Conservation (phyloP, 2,888 invertebrate species). For the Drosophila affinis region DNA sequence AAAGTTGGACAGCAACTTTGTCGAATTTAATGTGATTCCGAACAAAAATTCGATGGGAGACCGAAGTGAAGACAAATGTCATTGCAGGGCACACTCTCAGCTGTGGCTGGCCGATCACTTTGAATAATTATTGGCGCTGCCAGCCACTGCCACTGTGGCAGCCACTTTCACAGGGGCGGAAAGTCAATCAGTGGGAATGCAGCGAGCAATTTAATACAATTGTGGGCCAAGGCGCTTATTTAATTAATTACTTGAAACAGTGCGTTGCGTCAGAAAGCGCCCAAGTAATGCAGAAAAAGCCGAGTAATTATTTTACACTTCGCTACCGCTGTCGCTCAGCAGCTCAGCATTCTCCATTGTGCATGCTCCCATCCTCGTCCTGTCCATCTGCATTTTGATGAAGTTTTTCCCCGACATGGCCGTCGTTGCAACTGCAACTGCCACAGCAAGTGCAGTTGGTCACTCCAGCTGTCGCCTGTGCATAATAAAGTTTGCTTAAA, state of each 20-base stretch:
- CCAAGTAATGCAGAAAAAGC: conserved; percentile 56
- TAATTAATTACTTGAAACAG: conserved; percentile 74
- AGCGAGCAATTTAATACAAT: conserved; percentile 67
- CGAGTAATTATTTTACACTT: conserved; percentile 76
- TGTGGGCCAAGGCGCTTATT: conserved; percentile 75
- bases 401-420: conserved; percentile 46
- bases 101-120: conserved; percentile 26
- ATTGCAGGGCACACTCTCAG: conserved; percentile 20
- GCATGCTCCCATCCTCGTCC: not conserved
- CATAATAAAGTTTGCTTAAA: conserved; percentile 67
- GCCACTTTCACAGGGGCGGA: conserved; percentile 46
- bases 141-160: conserved; percentile 21
- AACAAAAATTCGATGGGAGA: conserved; percentile 1
- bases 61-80: conserved; percentile 42
- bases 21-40: not conserved
- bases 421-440: conserved; percentile 6
- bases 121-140: conserved; percentile 57
- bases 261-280: conserved; percentile 57
- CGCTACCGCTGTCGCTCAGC: conserved; percentile 33
- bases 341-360: not conserved
- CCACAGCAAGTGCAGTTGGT: conserved; percentile 9
- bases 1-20: not conserved
- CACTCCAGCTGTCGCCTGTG: conserved; percentile 57
- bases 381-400: conserved; percentile 57
- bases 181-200: conserved; percentile 73